Conservation (phyloP, 1,140 invertebrate genomes). For the Euborellia annulipes region DNA sequence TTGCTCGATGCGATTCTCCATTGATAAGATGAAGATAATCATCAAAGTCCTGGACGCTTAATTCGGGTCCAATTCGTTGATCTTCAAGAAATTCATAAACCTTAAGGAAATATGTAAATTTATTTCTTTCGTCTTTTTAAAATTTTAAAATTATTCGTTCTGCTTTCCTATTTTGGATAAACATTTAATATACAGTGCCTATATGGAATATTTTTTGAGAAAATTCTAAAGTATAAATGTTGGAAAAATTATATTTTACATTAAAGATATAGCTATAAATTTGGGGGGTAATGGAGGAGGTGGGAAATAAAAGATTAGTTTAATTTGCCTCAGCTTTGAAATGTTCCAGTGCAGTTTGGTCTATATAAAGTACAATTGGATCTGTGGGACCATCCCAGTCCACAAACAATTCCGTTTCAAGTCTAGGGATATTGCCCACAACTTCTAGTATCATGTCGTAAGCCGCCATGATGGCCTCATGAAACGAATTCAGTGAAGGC, state of each 20-base stretch:
- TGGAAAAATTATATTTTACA: too few relatives aligned
- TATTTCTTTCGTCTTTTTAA: too few relatives aligned
- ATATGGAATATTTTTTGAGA: too few relatives aligned
- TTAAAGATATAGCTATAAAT: too few relatives aligned
- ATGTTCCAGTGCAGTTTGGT: too few relatives aligned
- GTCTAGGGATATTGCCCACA: constrained; percentile 46
- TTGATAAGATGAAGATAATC: constrained; percentile 66
- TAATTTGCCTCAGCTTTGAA: neutral
- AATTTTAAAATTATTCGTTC: too few relatives aligned
- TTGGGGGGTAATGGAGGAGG: too few relatives aligned
- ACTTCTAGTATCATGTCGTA: constrained; percentile 56
- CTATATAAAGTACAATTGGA: constrained; percentile 2
- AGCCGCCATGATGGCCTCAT: constrained; percentile 47
- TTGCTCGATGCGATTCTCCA: constrained; percentile 29
- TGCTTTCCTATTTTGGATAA: too few relatives aligned
- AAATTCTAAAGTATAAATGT: too few relatives aligned
- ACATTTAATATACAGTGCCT: too few relatives aligned
- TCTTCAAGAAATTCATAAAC: constrained; percentile 39
- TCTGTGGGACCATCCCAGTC: constrained; percentile 32
- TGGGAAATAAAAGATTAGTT: constrained; percentile 5
- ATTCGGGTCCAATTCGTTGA: constrained; percentile 50
- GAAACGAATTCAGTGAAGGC: constrained; percentile 59
- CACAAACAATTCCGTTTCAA: constrained; percentile 54
- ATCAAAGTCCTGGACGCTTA: constrained; percentile 59
- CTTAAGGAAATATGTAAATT: too few relatives aligned